Percentiles rank a stretch among this genome's conserved stretches.
Conservation (phyloP, 1,140 invertebrate species). For the Scaptomyza pallida region DNA sequence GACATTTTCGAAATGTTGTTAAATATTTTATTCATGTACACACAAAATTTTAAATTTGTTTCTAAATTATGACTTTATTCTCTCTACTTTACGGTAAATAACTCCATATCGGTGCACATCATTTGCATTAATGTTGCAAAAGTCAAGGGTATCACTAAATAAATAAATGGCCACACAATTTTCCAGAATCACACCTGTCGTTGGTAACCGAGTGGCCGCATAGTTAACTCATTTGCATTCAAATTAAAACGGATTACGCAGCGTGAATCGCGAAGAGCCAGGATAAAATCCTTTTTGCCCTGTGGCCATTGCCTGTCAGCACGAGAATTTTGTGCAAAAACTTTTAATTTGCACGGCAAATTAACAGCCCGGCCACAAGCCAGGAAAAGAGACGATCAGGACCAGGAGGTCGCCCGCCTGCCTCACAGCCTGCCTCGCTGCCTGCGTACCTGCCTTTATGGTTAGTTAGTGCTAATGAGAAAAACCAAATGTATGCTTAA, state of each 20-base stretch:
- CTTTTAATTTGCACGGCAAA: constrained; percentile 52
- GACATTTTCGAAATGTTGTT: no score
- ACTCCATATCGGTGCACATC: not conserved
- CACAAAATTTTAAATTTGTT: no score
- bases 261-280: constrained; percentile 23
- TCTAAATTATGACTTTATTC: no score
- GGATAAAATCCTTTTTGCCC: constrained; percentile 21
- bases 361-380: constrained; percentile 12
- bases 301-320: not conserved
- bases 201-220: constrained; percentile 16
- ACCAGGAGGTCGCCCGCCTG: not conserved
- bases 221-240: constrained; percentile 70
- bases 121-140: no score
- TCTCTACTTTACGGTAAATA: no score
- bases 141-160: not conserved
- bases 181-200: constrained; percentile 41
- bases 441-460: no score
- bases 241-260: constrained; percentile 51
- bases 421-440: not conserved
- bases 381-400: not conserved
- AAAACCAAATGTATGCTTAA: constrained; percentile 41
- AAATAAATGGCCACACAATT: constrained; percentile 25
- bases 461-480: constrained; percentile 45
- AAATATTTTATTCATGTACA: no score
- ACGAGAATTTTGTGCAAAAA: constrained; percentile 46